These are phyloP conservation scores for Apamea sordens DNA, from an alignment of 2,888 invertebrate genomes.

Conservation along the genomic window DNA sequence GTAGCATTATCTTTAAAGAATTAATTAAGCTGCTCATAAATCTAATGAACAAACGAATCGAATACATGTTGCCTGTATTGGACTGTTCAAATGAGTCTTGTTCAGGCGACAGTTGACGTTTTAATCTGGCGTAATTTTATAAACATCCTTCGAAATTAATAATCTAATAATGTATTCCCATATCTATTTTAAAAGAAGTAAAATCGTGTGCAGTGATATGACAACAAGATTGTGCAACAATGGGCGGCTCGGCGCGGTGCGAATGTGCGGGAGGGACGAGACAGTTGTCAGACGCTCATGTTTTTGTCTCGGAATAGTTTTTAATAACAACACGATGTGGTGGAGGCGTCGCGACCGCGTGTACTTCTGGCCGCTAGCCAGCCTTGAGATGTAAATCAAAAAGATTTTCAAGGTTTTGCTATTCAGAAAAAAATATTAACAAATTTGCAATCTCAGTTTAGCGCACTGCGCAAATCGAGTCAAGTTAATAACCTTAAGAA, in stretches of 20 bases:
- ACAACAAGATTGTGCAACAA: constrained; percentile 44
- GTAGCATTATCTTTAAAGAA: constrained; percentile 3
- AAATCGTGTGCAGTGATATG: constrained; percentile 33
- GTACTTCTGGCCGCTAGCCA: constrained; percentile 76
- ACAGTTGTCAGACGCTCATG: constrained; percentile 74
- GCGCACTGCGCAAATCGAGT: constrained; percentile 14
- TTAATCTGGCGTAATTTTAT: constrained; percentile 21
- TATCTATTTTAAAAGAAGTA: constrained; percentile 14
- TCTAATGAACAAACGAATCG: constrained; percentile 9
- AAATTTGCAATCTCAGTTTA: constrained; percentile 5
- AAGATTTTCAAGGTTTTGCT: constrained; percentile 61
- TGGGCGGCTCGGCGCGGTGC: constrained; percentile 47
- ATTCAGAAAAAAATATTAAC: constrained; percentile 46
- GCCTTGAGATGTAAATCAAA: constrained; percentile 66
- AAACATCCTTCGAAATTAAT: constrained; percentile 24
- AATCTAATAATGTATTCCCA: background rate
- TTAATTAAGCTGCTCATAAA: constrained; percentile 3
- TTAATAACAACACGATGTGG: constrained; percentile 73
- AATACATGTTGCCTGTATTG: background rate
- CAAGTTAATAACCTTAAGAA: constrained; percentile 7
- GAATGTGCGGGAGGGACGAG: constrained; percentile 63
- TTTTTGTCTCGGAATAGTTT: constrained; percentile 70
- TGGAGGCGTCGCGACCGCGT: constrained; percentile 66
- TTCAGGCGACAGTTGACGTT: constrained; percentile 17
- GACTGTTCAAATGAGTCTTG: constrained; percentile 11